Conservation (phyloP, 2,888 invertebrate genomes). For the Hyles lineata region DNA sequence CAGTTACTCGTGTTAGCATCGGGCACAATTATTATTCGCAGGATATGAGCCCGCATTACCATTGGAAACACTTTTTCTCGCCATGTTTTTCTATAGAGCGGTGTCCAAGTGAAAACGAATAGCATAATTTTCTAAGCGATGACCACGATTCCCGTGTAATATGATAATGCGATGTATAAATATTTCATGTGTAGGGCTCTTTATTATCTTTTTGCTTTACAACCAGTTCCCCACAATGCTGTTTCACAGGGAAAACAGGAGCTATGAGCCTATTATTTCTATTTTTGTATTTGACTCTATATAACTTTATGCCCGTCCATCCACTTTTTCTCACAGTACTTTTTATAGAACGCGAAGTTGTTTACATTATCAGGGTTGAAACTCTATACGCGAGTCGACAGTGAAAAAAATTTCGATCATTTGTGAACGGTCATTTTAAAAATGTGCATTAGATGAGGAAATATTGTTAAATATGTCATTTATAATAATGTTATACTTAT, state of each 20-base stretch:
- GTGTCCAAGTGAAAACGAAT: constrained; percentile 78
- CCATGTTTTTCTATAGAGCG: constrained; percentile 55
- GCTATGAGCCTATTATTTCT: constrained; percentile 63
- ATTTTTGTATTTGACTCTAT: constrained; percentile 38
- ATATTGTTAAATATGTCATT: too few species aligned
- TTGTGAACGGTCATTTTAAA: background rate
- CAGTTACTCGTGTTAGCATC: background rate
- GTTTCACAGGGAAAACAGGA: constrained; percentile 66
- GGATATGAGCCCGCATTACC: constrained; percentile 33
- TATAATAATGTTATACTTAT: too few species aligned
- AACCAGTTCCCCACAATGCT: constrained; percentile 74
- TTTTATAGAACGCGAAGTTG: constrained; percentile 24
- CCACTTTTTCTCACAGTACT: constrained; percentile 26
- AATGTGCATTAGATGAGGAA: too few species aligned
- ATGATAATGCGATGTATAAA: constrained; percentile 83
- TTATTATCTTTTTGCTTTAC: constrained; percentile 75
- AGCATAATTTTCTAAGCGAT: constrained; percentile 81
- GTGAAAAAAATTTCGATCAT: background rate
- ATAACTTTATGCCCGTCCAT: constrained; percentile 30
- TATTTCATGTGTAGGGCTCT: constrained; percentile 77
- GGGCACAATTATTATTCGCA: background rate
- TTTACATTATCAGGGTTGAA: background rate
- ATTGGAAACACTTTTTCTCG: constrained; percentile 44
- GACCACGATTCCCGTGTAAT: constrained; percentile 82
- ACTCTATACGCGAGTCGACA: background rate